These are phyloP conservation scores for Regulus satrapa DNA, from an alignment of 2,113 vertebrate species.

Conservation along the genomic window DNA sequence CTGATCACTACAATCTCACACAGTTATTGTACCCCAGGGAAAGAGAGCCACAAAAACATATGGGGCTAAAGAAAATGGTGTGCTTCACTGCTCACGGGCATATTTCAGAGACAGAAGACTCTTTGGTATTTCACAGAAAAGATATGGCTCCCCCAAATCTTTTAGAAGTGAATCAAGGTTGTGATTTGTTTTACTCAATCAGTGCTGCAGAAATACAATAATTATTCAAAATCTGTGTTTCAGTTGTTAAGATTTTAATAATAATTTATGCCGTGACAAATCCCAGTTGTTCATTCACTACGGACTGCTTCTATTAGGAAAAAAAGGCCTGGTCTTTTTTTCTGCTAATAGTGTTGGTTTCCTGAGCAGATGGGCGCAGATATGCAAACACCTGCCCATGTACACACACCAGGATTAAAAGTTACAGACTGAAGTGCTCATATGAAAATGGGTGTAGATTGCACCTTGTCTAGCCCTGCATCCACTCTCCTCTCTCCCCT, in stretches of 20 bases:
- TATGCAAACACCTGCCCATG: background rate
- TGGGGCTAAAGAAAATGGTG: constrained; percentile 30
- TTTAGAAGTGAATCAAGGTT: background rate
- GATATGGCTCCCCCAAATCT: background rate
- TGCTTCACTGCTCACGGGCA: constrained; percentile 21
- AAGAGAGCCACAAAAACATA: constrained; percentile 61
- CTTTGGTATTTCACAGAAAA: background rate
- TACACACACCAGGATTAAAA: background rate
- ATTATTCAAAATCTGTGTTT: background rate
- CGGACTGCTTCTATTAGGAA: background rate
- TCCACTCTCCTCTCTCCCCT: background rate
- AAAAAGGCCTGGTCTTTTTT: background rate
- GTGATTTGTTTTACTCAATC: background rate
- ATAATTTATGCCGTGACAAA: background rate
- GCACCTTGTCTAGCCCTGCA: background rate
- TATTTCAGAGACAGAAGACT: constrained; percentile 4
- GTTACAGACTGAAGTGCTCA: background rate
- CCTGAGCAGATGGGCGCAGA: background rate
- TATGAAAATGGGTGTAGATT: background rate
- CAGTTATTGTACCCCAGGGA: constrained; percentile 61
- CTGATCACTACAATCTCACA: constrained; percentile 34
- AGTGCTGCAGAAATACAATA: background rate
- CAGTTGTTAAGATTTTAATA: background rate
- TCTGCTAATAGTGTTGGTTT: background rate
- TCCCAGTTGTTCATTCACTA: background rate